phyloP scores from a whole-genome alignment of 2,888 invertebrate genomes.

The Siphlonurus alternatus region DNA sequence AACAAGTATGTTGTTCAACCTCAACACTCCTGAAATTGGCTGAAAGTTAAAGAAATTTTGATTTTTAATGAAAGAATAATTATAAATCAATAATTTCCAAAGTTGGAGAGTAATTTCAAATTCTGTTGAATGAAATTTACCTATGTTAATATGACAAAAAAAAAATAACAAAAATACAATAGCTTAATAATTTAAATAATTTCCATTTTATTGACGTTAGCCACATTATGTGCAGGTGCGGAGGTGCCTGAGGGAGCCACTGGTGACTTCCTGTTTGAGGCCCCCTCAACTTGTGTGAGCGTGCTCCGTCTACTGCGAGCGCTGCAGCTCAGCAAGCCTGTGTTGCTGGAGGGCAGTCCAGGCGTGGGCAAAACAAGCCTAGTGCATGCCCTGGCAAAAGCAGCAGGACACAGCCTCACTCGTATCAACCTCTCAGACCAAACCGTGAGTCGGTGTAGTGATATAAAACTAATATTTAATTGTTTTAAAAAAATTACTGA shows the following conservation, averaged over 20 bases:
- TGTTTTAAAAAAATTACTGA: background rate
- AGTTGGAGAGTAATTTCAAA: no score
- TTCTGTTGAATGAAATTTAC: no score
- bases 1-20: no score
- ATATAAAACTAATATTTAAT: background rate
- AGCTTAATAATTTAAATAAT: no score
- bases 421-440: conserved; percentile 97
- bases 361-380: conserved; percentile 97
- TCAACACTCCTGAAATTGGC: no score
- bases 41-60: no score
- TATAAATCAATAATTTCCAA: no score
- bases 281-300: conserved; percentile 66
- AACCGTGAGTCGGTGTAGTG: conserved; percentile 48
- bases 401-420: conserved; percentile 66
- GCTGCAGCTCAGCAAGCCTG: conserved; percentile 69
- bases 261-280: conserved; percentile 46
- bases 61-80: no score
- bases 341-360: conserved; percentile 91
- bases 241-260: background rate
- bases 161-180: background rate
- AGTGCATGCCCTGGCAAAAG: conserved; percentile 73
- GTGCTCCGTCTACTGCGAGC: conserved; percentile 71
- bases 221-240: no score
- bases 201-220: background rate
- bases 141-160: no score